phyloP scores from a whole-genome alignment of 1,140 invertebrate genomes.

The Drosophila orena region DNA sequence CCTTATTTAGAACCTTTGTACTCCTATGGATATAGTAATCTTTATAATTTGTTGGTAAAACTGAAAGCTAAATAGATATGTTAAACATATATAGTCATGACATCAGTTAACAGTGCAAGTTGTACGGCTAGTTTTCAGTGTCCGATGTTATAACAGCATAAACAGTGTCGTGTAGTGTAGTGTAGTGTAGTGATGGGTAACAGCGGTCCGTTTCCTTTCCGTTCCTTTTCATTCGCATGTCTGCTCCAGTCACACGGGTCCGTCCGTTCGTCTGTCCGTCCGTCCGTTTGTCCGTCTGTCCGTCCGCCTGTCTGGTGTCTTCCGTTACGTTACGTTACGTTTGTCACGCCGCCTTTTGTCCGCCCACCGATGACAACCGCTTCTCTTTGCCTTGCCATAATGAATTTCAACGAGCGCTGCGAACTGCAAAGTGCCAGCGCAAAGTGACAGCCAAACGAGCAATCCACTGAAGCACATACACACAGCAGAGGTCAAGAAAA shows the following conservation, averaged over 20 bases:
- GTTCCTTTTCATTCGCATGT: conserved; percentile 21
- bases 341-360: conserved; percentile 72
- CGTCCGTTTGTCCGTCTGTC: background rate
- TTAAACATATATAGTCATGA: background rate
- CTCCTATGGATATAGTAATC: too few relatives aligned
- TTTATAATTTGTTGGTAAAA: too few relatives aligned
- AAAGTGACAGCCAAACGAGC: conserved; percentile 75
- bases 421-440: conserved; percentile 54
- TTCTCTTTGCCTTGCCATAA: conserved; percentile 50
- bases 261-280: background rate
- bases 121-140: background rate
- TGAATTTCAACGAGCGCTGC: conserved; percentile 73
- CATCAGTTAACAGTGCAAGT: background rate
- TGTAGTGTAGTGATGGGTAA: background rate
- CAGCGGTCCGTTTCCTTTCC: conserved; percentile 22
- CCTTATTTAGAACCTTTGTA: too few relatives aligned
- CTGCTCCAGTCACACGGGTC: conserved; percentile 14
- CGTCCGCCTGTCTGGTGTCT: conserved; percentile 44
- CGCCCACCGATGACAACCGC: conserved; percentile 30
- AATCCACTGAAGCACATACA: conserved; percentile 38
- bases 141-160: conserved; percentile 2
- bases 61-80: too few relatives aligned
- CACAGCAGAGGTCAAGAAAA: background rate
- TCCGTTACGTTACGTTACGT: conserved; percentile 78
- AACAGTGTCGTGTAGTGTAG: background rate